Conservation (phyloP, 2,797 vertebrate species). For the Ctenosaura bakeri region DNA sequence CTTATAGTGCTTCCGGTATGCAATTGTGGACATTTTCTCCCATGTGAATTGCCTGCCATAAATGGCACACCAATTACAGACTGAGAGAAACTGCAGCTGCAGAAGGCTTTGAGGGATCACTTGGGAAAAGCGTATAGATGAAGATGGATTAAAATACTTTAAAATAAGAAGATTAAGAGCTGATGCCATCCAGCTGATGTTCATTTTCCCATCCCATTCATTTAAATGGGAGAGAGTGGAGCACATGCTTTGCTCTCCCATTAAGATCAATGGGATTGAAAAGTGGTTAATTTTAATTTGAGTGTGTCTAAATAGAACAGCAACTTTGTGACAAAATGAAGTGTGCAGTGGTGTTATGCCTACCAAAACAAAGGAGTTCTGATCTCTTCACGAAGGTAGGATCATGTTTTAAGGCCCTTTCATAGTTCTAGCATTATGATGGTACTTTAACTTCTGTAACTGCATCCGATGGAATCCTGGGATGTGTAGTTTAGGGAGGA, state of each 20-base stretch:
- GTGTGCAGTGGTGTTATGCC: background rate
- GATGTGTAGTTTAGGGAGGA: too few species aligned
- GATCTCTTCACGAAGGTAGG: background rate
- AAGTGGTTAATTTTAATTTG: background rate
- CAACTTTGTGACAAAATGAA: background rate
- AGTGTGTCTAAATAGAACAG: background rate
- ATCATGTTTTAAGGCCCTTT: background rate
- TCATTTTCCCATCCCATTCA: background rate
- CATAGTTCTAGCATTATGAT: too few species aligned
- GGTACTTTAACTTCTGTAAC: too few species aligned
- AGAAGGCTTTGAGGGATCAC: background rate
- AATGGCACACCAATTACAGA: background rate
- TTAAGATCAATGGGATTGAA: background rate
- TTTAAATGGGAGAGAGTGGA: background rate
- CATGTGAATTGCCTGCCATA: constrained; percentile 3
- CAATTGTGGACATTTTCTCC: constrained; percentile 17
- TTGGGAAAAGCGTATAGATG: background rate
- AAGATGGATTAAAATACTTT: background rate
- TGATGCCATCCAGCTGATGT: background rate
- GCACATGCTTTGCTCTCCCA: background rate
- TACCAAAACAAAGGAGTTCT: background rate
- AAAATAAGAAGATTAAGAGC: background rate
- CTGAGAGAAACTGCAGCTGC: background rate
- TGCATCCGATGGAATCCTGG: too few species aligned
- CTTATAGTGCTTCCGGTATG: background rate